Conservation (phyloP, 2,888 invertebrate genomes). For the Clostera curtula region DNA sequence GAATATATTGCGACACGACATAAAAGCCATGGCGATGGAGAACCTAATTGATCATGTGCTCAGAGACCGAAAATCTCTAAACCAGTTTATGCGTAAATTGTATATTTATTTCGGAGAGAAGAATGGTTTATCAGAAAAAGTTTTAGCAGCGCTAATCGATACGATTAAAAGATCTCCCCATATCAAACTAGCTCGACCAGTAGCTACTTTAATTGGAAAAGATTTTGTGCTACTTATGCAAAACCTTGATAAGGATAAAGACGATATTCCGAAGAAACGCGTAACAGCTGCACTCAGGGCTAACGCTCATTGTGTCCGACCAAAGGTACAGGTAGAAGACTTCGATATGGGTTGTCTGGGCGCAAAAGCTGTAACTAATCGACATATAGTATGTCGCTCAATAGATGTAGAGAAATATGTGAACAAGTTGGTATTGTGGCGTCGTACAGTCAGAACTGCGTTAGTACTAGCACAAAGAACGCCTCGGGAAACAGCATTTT, state of each 20-base stretch:
- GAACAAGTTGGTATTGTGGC: slow-evolving; percentile 25
- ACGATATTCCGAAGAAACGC: slow-evolving; percentile 6
- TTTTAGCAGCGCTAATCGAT: slow-evolving; percentile 12
- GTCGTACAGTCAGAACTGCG: slow-evolving; percentile 22
- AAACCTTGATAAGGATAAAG: slow-evolving; percentile 12
- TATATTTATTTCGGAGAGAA: slow-evolving; percentile 36
- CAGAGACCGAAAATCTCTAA: slow-evolving; percentile 13
- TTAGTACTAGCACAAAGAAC: slow-evolving; percentile 16
- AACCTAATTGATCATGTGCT: slow-evolving; percentile 21
- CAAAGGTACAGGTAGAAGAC: slow-evolving; percentile 26
- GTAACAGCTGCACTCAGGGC: slow-evolving; percentile 31
- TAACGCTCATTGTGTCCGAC: slow-evolving; percentile 32
- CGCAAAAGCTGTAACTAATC: slow-evolving; percentile 41
- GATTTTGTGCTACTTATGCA: slow-evolving; percentile 12
- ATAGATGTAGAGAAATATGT: slow-evolving; percentile 22
- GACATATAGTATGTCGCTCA: slow-evolving; percentile 25
- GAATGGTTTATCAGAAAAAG: slow-evolving; percentile 28
- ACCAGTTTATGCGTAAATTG: slow-evolving; percentile 34
- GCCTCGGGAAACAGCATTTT: background rate
- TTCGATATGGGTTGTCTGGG: slow-evolving; percentile 35
- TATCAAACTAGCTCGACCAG: slow-evolving; percentile 12
- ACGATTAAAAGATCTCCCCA: slow-evolving; percentile 3
- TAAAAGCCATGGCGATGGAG: slow-evolving; percentile 21
- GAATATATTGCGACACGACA: slow-evolving; percentile 44
- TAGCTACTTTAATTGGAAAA: slow-evolving; percentile 12